Evolutionary conservation across 1,140 invertebrate genomes (phyloP), one percentile per base, ranked within the genome.

Genomic region (Eueides isabella): DNA sequence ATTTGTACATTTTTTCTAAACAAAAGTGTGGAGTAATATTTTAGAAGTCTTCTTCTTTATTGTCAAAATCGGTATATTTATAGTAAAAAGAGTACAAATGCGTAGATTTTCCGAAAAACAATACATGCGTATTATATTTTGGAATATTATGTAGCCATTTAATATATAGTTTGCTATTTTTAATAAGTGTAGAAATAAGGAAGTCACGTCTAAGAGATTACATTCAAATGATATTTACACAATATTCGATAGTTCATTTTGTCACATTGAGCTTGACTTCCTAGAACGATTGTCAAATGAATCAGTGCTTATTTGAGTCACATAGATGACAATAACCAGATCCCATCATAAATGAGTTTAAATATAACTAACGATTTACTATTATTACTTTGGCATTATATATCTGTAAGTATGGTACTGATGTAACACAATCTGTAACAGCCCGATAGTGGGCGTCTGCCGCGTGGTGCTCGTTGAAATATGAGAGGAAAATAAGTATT

Each of bases 281-380:
- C 41, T 44, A 48, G 41, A 67, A 67, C 7, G 38, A 67, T 66
- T 66, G 26, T 55, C 26, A 29, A 48, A 30, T 31, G 66, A 55
- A 55, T 55, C 66, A 55, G 33, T 55, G 48, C 23, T 26, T 11
- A 48, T 55, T 55, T 67, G 66, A 61, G 29, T 63, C 48, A 61
- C 26, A 26, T 61, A 29, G 26, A 28, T 48, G 65, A 67, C 65
- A 19, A 19, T 14, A 16, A 44, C 48, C 19, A 55, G 48, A 55
- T 26, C 48, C 6, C 48, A 23, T 16, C n/a, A n/a, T 48, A 48
- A 48, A 48, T 19, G 16, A 19, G 16, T 48, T 55, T 55, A 26
- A 26, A 14, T 19, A 55, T 55, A 55, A 55, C 23, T 44, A 44
- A 29, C 28, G 41, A 67, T 48, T 29, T 6, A 33, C 14, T 44